Base-by-base conservation (phyloP, 2,888 invertebrate species). In the Acleris sparsana region DNA sequence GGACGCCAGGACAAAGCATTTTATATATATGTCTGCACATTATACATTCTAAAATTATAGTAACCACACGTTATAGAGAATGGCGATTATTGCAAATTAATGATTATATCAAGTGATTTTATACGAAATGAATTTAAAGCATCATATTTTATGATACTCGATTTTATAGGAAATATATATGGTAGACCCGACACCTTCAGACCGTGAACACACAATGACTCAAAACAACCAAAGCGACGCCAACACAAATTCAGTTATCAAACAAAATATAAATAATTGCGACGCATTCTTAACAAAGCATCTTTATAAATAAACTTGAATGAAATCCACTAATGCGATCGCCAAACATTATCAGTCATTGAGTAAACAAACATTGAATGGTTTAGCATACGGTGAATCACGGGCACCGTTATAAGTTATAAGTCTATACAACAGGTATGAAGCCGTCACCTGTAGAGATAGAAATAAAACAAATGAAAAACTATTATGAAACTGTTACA, bases 381-480 rank as follows among this genome's bases (percentile, higher is more conserved):
- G 39, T 33, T 33, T 33, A 33, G 25, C 25, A 25, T 65, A 61
- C 53, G 22, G 51, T 65, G 65, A 65, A 61, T 65, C 65, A 65
- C 11, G 46, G 55, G 39, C 29, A 63, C 60, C 55, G 65, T 51
- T 65, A 65, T 29, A 55, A 51, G 65, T 51, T 65, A 65, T 29
- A 55, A 51, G 65, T 51, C 44, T 48, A 56, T 60, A 49, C 20
- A 18, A 53, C 5, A 33, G 53, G 46, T 48, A 20, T 51, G 46
- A 44, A 44, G n/a, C 7, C 16, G 16, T 4, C 46, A 25, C 25
- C n/a, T 22, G 44, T 44, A 25, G 13, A 4, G n/a, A 9, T 1
- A n/a, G 25, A 5, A 25, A 11, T 49, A 49, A 49, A 49, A 20
- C 16, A 18, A 7, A 48, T 48, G 9, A 17, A 48, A 48, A 49